Conservation (phyloP, 2,797 vertebrate species). For the Odontamblyopus lacepedii region DNA sequence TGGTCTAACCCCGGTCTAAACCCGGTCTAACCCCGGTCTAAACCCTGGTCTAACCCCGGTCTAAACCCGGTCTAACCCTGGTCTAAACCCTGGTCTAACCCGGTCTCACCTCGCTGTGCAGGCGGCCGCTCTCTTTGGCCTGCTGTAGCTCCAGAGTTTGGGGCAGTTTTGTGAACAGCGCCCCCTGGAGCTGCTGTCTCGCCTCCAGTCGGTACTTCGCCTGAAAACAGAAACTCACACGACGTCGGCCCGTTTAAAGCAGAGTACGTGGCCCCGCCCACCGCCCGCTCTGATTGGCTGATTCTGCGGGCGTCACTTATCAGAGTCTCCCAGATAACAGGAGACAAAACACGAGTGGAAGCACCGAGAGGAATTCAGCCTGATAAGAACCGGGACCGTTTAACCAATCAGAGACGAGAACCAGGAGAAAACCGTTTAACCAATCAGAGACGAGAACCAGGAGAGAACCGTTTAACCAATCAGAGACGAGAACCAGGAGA, state of each 20-base stretch:
- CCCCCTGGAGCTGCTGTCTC: constrained; percentile 74
- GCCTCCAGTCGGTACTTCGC: constrained; percentile 85
- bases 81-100: background rate
- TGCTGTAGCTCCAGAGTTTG: constrained; percentile 89
- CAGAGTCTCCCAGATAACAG: constrained; percentile 8
- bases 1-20: background rate
- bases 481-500: no score
- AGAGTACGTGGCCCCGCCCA: background rate
- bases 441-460: no score
- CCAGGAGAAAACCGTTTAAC: no score
- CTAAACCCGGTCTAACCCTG: background rate
- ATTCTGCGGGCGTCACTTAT: constrained; percentile 29
- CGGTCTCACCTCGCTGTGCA: constrained; percentile 85
- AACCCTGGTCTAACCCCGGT: background rate
- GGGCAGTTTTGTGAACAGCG: constrained; percentile 87
- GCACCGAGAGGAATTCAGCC: background rate
- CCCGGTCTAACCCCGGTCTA: background rate
- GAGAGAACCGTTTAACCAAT: no score
- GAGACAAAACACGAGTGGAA: background rate
- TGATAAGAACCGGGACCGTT: no score
- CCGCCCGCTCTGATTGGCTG: no score
- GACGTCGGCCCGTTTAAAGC: background rate
- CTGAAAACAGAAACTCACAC: constrained; percentile 60
- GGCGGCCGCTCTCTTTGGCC: constrained; percentile 77
- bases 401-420: no score